Percentiles rank a stretch among this genome's conserved stretches.
Evolutionary conservation across 2,888 invertebrate species (phyloP).

Genomic region (Achlya flavicornis): DNA sequence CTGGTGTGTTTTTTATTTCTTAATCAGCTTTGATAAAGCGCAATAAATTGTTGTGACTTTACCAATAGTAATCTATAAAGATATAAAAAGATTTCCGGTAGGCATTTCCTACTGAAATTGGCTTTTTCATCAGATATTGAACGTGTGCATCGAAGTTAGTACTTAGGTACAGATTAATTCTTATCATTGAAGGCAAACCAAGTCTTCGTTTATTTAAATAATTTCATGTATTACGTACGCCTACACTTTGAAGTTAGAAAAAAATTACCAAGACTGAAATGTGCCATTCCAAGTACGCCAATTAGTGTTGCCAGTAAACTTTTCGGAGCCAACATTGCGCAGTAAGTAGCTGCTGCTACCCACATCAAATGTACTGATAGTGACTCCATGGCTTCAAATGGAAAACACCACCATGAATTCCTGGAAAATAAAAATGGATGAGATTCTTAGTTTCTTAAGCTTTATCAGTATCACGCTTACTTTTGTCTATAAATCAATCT

Average conservation of each 20-base stretch:
- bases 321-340: conserved; percentile 92
- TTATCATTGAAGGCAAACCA: too few species aligned
- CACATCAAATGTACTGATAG: conserved; percentile 94
- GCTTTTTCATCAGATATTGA: not conserved
- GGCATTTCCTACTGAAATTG: not conserved
- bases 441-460: not conserved
- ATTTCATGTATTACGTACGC: not conserved
- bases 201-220: not conserved
- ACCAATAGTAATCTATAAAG: not conserved
- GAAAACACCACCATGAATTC: conserved; percentile 95
- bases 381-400: conserved; percentile 94
- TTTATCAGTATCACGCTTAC: not conserved
- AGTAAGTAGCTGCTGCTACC: conserved; percentile 95
- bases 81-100: not conserved
- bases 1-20: conserved; percentile 22
- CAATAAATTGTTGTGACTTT: not conserved
- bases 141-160: not conserved
- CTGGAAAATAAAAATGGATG: conserved; percentile 63
- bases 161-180: not conserved
- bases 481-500: not conserved
- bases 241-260: not conserved
- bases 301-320: conserved; percentile 93
- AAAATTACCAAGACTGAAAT: conserved; percentile 91
- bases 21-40: conserved; percentile 11
- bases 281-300: conserved; percentile 94